Evolutionary conservation across 2,888 invertebrate species (phyloP).

Genomic region (Euphydryas editha): DNA sequence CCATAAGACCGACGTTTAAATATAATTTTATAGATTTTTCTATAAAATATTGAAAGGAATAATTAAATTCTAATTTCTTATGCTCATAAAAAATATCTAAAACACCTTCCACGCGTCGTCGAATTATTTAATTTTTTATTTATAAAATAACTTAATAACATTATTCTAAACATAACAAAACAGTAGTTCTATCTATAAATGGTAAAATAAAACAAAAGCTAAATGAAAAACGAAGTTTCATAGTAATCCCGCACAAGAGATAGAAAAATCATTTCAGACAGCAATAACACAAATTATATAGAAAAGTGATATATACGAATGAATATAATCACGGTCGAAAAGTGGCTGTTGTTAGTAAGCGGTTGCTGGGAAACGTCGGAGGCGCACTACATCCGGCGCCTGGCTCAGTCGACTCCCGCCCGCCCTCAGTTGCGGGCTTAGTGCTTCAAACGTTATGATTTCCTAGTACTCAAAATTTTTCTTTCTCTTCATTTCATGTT

Average conservation of each 20-base stretch:
- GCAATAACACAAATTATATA: slow-evolving; percentile 32
- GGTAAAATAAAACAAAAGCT: not conserved
- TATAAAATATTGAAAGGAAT: too few relatives aligned
- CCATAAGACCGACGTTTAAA: too few relatives aligned
- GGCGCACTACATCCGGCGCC: slow-evolving; percentile 67
- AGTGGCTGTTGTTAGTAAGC: slow-evolving; percentile 73
- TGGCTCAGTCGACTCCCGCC: slow-evolving; percentile 66
- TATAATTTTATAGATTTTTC: too few relatives aligned
- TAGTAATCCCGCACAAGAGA: slow-evolving; percentile 19
- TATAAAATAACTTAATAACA: too few relatives aligned
- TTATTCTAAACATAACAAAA: too few relatives aligned
- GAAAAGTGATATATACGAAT: slow-evolving; percentile 31
- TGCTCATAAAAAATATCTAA: too few relatives aligned
- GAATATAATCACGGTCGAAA: slow-evolving; percentile 26
- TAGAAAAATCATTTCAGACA: slow-evolving; percentile 31
- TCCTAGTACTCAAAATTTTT: slow-evolving; percentile 16
- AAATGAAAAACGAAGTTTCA: not conserved
- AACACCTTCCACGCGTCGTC: too few relatives aligned
- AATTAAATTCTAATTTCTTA: too few relatives aligned
- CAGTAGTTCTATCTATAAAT: not conserved
- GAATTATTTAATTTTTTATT: too few relatives aligned
- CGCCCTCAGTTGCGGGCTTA: slow-evolving; percentile 57
- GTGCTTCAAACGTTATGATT: slow-evolving; percentile 35
- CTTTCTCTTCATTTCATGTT: slow-evolving; percentile 11
- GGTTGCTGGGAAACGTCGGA: slow-evolving; percentile 71